A percentile compares a stretch with the other conserved stretches of the same genome.
These are phyloP conservation scores for Aphaenogaster floridana DNA, from an alignment of 1,140 invertebrate species.

Conservation along the genomic window DNA sequence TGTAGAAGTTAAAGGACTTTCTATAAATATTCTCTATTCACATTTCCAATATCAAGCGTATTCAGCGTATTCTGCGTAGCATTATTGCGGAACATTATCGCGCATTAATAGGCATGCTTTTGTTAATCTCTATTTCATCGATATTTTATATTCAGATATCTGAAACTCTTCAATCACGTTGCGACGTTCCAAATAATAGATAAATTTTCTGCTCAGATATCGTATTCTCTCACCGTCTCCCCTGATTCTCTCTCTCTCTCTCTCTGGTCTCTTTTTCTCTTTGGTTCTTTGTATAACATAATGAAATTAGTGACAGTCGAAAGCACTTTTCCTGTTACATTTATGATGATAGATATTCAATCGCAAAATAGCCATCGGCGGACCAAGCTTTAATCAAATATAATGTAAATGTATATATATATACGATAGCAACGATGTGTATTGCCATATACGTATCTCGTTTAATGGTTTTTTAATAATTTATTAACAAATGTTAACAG, in stretches of 20 bases:
- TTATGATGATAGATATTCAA: constrained; percentile 4
- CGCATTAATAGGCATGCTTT: constrained; percentile 36
- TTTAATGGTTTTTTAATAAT: background rate
- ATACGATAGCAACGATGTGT: background rate
- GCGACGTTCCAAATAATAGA: constrained; percentile 14
- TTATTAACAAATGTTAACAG: background rate
- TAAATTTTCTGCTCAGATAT: constrained; percentile 37
- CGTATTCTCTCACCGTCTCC: background rate
- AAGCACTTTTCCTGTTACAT: constrained; percentile 42
- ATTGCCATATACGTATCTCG: background rate
- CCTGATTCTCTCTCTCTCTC: background rate
- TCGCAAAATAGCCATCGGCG: background rate
- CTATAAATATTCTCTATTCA: constrained; percentile 22
- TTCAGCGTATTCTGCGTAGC: background rate
- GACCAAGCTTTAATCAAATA: constrained; percentile 21
- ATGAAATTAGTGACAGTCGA: constrained; percentile 21
- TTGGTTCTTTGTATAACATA: constrained; percentile 17
- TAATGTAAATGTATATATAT: background rate
- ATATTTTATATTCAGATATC: constrained; percentile 29
- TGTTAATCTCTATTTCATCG: constrained; percentile 54
- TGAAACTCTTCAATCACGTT: constrained; percentile 11
- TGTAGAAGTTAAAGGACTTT: constrained; percentile 29
- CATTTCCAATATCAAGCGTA: constrained; percentile 25
- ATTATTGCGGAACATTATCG: constrained; percentile 27
- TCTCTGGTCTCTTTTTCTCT: background rate